Evolutionary conservation across 2,113 vertebrate species (phyloP), one percentile per base, ranked within the genome.

Genomic region (Micromys minutus): DNA sequence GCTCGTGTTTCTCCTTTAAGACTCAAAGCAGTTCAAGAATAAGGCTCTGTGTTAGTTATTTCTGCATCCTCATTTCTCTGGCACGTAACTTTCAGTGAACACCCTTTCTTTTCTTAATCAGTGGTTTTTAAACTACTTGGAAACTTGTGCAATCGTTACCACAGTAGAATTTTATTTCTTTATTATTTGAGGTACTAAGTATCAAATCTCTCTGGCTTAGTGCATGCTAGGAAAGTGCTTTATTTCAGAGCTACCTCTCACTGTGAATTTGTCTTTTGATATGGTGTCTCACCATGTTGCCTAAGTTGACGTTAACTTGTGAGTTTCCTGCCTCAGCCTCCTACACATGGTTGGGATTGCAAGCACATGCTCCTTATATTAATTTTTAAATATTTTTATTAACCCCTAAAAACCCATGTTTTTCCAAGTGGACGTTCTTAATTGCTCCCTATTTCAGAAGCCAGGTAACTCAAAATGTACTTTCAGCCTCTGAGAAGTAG

Each of bases 41-140:
- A 94, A 79, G 7, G 8, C 6, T 90, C 31, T 90, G 31, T 93
- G 61, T 79, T 77, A 83, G 26, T 59, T 84, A 79, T 63, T 81
- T 77, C 72, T 92, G 36, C 59, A 12, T n/a, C 26, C n/a, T 1
- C 21, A 63, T 17, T 86, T n/a, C 29, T 90, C 36, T 91, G 90
- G 50, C 36, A 81, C 22, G 50, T 76, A 93, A 71, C 24, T 81
- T 96, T 72, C 36, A 85, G 75, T 84, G 84, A 95, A 45, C 63
- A 87, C 39, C 50, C 59, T 92, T 45, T 34, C 10, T 26, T 47
- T 7, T 84, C 59, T 19, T 75, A 85, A 67, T 84, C 39, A 71
- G 1, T 80, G 67, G 3, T 13, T 79, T 93, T 92, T 36, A 94
- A 42, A 11, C 55, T 71, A 92, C 47, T 52, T 15, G 50, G 26